Conservation (phyloP, 1,140 invertebrate genomes). For the Trichogramma pretiosum region DNA sequence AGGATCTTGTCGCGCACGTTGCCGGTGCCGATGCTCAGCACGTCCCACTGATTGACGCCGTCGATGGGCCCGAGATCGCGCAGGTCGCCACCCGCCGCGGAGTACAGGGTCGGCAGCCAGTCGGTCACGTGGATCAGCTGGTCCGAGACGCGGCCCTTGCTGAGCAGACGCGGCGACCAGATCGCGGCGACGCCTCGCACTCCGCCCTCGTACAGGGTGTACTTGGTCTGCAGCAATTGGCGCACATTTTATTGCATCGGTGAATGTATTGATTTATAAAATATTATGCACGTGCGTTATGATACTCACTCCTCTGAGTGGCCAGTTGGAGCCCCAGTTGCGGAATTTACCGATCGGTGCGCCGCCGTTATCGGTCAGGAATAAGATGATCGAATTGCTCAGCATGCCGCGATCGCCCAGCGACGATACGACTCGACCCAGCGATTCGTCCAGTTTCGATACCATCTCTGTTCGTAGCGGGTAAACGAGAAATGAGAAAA, state of each 20-base stretch:
- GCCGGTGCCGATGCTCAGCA: constrained; percentile 33
- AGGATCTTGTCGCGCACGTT: constrained; percentile 34
- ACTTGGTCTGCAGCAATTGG: constrained; percentile 49
- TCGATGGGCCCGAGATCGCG: constrained; percentile 46
- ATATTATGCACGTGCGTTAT: not conserved
- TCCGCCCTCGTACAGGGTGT: constrained; percentile 64
- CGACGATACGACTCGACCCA: constrained; percentile 55
- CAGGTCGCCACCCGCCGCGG: constrained; percentile 47
- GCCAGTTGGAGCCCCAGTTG: constrained; percentile 62
- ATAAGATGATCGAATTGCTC: constrained; percentile 54
- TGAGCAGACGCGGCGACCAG: constrained; percentile 52
- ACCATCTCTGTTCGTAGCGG: constrained; percentile 60
- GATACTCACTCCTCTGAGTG: constrained; percentile 52
- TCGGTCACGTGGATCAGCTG: constrained; percentile 60
- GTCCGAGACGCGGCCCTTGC: constrained; percentile 42
- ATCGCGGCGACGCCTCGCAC: constrained; percentile 55
- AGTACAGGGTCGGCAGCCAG: constrained; percentile 62
- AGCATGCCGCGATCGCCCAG: constrained; percentile 52
- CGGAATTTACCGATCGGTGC: constrained; percentile 39
- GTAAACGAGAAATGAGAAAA: too few relatives aligned
- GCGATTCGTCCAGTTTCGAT: constrained; percentile 59
- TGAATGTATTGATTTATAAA: not conserved
- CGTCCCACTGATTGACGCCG: constrained; percentile 53
- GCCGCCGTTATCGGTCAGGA: constrained; percentile 57
- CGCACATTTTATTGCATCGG: not conserved